A percentile compares a stretch with the other conserved stretches of the same genome.
Conservation (phyloP, 2,888 invertebrate genomes). For the Calameuta idolon region DNA sequence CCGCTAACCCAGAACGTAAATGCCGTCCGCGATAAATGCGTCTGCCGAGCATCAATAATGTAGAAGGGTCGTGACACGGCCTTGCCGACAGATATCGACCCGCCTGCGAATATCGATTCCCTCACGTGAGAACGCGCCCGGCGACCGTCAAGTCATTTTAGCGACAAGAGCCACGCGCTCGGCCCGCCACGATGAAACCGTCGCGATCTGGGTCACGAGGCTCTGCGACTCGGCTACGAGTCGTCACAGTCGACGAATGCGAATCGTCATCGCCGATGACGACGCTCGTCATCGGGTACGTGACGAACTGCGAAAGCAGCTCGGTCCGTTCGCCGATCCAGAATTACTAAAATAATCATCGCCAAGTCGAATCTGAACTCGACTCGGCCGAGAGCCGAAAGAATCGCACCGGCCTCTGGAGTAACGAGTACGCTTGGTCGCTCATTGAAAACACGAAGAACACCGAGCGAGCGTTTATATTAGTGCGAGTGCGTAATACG, state of each 20-base stretch:
- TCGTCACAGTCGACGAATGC: neutral
- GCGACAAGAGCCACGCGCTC: constrained; percentile 1
- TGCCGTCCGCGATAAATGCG: constrained; percentile 36
- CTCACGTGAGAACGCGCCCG: constrained; percentile 14
- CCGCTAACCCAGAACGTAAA: neutral
- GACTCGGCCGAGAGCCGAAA: too few species aligned
- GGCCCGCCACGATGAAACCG: neutral
- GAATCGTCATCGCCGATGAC: too few species aligned
- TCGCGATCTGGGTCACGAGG: neutral
- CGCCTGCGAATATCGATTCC: constrained; percentile 52
- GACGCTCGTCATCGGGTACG: too few species aligned
- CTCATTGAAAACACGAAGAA: too few species aligned
- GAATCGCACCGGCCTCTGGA: too few species aligned
- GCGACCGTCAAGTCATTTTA: constrained; percentile 12
- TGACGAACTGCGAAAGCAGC: too few species aligned
- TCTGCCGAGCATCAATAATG: constrained; percentile 58
- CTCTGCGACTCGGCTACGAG: neutral
- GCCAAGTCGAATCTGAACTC: too few species aligned
- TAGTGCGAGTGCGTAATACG: neutral
- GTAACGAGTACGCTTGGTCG: too few species aligned
- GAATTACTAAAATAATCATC: too few species aligned
- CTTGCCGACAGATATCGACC: constrained; percentile 57
- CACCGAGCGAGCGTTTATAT: neutral
- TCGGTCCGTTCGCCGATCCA: too few species aligned
- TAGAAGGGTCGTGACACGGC: constrained; percentile 58